Percentiles rank a stretch among this genome's conserved stretches.
These are phyloP conservation scores for Aphis gossypii DNA, from an alignment of 1,140 invertebrate genomes.

Conservation along the genomic window DNA sequence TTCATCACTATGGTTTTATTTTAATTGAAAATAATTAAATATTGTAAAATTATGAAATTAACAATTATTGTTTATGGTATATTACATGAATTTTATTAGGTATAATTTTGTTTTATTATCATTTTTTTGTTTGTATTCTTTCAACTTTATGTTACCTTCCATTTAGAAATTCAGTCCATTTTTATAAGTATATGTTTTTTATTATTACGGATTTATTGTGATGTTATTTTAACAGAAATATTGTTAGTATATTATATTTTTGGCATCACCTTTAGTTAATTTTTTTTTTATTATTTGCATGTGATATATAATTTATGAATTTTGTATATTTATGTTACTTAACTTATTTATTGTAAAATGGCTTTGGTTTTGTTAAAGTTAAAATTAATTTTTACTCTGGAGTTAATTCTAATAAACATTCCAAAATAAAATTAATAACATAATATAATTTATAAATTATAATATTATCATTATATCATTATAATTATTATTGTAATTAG, in stretches of 20 bases:
- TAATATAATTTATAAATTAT: slow-evolving; percentile 23
- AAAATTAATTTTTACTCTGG: slow-evolving; percentile 14
- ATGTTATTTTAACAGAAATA: slow-evolving; percentile 43
- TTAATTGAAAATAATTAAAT: background rate
- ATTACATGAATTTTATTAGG: background rate
- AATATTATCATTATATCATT: slow-evolving; percentile 37
- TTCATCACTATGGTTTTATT: background rate
- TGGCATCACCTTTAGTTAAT: slow-evolving; percentile 19
- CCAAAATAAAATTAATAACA: slow-evolving; percentile 38
- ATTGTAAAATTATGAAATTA: background rate
- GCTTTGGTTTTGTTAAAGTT: slow-evolving; percentile 45
- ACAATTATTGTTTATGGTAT: background rate
- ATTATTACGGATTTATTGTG: slow-evolving; percentile 38
- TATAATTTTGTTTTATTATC: slow-evolving; percentile 7
- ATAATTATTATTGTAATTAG: slow-evolving; percentile 32
- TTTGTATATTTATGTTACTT: slow-evolving; percentile 52
- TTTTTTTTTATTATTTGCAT: slow-evolving; percentile 45
- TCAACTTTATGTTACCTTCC: slow-evolving; percentile 34
- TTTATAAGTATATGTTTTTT: slow-evolving; percentile 36
- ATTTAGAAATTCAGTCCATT: slow-evolving; percentile 36
- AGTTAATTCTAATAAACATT: slow-evolving; percentile 37
- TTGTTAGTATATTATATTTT: slow-evolving; percentile 35
- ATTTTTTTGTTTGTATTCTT: slow-evolving; percentile 4
- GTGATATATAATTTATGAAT: slow-evolving; percentile 50
- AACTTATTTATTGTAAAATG: slow-evolving; percentile 37